Evolutionary conservation across 2,888 invertebrate genomes (phyloP).

Genomic region (Salticus scenicus): DNA sequence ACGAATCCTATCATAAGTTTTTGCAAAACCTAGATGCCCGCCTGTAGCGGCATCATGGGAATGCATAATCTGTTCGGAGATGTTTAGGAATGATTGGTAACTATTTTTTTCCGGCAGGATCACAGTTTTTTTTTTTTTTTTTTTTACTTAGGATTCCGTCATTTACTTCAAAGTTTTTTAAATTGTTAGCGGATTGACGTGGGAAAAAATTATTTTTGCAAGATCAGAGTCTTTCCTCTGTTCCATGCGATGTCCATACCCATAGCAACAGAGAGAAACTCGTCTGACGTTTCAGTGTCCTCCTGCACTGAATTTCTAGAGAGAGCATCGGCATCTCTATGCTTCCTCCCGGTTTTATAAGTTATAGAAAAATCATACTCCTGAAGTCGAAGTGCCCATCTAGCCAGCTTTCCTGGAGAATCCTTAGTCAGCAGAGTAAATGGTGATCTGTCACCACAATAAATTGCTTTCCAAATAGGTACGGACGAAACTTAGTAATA

Average conservation of each 20-base stretch:
- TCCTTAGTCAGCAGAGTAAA: slow-evolving; percentile 24
- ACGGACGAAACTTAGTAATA: slow-evolving; percentile 71
- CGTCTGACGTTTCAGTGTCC: not conserved
- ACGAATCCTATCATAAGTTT: slow-evolving; percentile 20
- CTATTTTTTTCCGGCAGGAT: not conserved
- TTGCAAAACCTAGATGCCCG: slow-evolving; percentile 35
- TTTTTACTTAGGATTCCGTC: not conserved
- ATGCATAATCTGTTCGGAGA: not conserved
- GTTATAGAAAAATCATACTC: slow-evolving; percentile 15
- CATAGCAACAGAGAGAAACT: not conserved
- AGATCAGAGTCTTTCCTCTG: too few relatives aligned
- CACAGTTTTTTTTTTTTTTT: too few relatives aligned
- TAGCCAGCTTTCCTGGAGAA: too few relatives aligned
- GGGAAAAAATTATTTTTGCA: too few relatives aligned
- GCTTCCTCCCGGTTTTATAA: slow-evolving; percentile 22
- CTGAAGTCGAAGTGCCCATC: too few relatives aligned
- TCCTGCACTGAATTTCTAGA: too few relatives aligned
- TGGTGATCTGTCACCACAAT: slow-evolving; percentile 72
- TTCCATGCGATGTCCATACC: not conserved
- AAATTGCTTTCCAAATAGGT: too few relatives aligned
- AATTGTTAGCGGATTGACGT: too few relatives aligned
- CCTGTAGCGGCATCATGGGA: slow-evolving; percentile 53
- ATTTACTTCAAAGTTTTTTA: not conserved
- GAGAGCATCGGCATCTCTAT: slow-evolving; percentile 21
- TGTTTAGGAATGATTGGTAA: slow-evolving; percentile 16